Base-by-base conservation (phyloP, 2,113 vertebrate genomes). In the Misgurnus mizolepis region DNA sequence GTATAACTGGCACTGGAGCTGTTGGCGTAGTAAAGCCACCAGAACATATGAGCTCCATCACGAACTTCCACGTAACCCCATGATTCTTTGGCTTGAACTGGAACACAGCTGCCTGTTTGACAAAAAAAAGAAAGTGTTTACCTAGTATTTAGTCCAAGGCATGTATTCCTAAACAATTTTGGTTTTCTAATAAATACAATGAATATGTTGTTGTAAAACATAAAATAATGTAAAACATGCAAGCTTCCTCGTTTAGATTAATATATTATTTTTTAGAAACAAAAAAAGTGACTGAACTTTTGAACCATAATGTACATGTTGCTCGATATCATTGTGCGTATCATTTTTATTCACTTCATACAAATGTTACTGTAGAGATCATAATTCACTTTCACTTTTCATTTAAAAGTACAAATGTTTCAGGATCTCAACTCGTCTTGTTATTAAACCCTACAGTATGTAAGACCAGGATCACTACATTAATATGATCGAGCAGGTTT, bases 11-110 rank as follows among this genome's bases (percentile, higher is more conserved):
- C 89, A 22, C 89, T 79, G 27, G 88, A 88, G 73, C 82, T 91
- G 62, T 93, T 90, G 3, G 95, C 92, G 47, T 95, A 94, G 78
- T 98, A 98, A 2, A 99, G 94, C 97, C 97, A 99, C 96, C 97
- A 99, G 89, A 98, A 99, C 95, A 99, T 96, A 90, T 95, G 92
- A 3, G 96, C 97, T 60, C 96, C 94, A 41, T 88, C 89, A 5
- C 96, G 93, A 49, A 99, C 94, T 0, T 95, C 87, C 82, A 97
- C 95, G 47, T 99, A 99, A 14, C 84, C 89, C 97, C 97, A 99
- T 0, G 70, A 74, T 73, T 98, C 95, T 55, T 90, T 91, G 0
- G 72, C 68, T 0, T 70, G 12, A 40, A 77, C 60, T 0, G 89
- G 78, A 70, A 56, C 14, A 56, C 69, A 34, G 7, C 78, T 55